These are phyloP conservation scores for Chloroclysta siterata DNA, from an alignment of 2,888 invertebrate genomes.

Conservation along the genomic window DNA sequence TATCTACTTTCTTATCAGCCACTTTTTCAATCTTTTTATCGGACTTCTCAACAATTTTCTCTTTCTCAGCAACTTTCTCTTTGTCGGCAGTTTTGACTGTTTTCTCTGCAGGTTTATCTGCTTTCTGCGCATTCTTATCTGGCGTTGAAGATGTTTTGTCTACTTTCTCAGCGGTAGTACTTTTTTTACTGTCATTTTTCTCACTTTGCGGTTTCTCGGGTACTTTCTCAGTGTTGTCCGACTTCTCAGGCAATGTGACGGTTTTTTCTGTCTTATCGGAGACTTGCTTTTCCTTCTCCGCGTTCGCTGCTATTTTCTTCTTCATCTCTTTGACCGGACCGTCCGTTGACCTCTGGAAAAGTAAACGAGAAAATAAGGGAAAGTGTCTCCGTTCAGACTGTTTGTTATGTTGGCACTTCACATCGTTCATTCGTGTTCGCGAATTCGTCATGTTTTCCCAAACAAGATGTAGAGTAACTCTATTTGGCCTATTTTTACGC, in stretches of 20 bases:
- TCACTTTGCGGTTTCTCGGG: slow-evolving; percentile 49
- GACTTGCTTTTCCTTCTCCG: slow-evolving; percentile 72
- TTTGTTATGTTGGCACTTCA: too few relatives aligned
- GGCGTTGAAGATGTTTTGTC: slow-evolving; percentile 51
- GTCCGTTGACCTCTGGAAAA: slow-evolving; percentile 51
- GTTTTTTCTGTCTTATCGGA: slow-evolving; percentile 58
- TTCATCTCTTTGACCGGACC: slow-evolving; percentile 79
- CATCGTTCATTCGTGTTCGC: too few relatives aligned
- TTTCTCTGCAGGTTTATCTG: slow-evolving; percentile 65
- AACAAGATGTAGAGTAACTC: too few relatives aligned
- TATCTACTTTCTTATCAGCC: slow-evolving; percentile 39
- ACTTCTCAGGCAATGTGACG: slow-evolving; percentile 12
- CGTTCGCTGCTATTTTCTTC: slow-evolving; percentile 76
- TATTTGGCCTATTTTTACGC: too few relatives aligned
- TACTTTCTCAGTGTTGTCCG: slow-evolving; percentile 46
- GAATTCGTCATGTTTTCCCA: too few relatives aligned
- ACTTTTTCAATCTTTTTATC: slow-evolving; percentile 38
- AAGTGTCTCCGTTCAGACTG: too few relatives aligned
- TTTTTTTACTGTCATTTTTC: slow-evolving; percentile 38
- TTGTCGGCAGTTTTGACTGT: slow-evolving; percentile 50
- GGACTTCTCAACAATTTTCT: slow-evolving; percentile 42
- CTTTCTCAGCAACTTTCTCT: slow-evolving; percentile 52
- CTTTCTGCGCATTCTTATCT: slow-evolving; percentile 69
- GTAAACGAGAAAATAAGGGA: not conserved
- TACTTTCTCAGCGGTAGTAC: slow-evolving; percentile 34